These are phyloP conservation scores for Tipula helvola DNA, from an alignment of 2,888 invertebrate species.

Conservation along the genomic window DNA sequence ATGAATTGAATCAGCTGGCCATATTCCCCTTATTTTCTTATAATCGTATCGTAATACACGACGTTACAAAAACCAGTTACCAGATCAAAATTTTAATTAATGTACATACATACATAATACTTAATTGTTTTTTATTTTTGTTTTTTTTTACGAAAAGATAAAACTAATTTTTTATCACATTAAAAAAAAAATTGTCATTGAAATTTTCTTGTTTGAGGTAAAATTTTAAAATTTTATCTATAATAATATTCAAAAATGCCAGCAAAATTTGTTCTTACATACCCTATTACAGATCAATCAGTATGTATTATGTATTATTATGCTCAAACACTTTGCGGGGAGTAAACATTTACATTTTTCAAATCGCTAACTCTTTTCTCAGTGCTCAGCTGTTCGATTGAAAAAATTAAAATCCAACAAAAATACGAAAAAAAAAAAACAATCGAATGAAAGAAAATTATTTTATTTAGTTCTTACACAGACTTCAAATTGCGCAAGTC, in stretches of 20 bases:
- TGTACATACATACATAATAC: background rate
- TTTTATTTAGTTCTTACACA: background rate
- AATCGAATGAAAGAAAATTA: background rate
- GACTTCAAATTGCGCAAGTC: slow-evolving; percentile 9
- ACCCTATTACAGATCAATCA: background rate
- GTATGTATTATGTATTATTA: background rate
- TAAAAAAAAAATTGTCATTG: background rate
- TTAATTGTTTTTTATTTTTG: background rate
- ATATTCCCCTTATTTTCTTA: background rate
- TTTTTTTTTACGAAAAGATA: background rate
- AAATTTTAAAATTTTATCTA: too few relatives aligned
- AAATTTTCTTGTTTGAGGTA: background rate
- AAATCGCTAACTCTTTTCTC: background rate
- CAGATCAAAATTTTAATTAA: too few relatives aligned
- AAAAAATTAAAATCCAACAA: background rate
- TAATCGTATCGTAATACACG: background rate
- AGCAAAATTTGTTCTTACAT: background rate
- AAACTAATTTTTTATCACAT: background rate
- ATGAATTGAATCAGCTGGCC: background rate
- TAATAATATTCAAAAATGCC: background rate
- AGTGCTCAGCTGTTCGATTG: background rate
- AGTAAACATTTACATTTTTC: background rate
- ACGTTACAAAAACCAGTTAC: background rate
- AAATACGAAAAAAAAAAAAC: background rate
- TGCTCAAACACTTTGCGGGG: background rate